phyloP scores from a whole-genome alignment of 2,888 invertebrate genomes.

The Lasioglossum marginatum region DNA sequence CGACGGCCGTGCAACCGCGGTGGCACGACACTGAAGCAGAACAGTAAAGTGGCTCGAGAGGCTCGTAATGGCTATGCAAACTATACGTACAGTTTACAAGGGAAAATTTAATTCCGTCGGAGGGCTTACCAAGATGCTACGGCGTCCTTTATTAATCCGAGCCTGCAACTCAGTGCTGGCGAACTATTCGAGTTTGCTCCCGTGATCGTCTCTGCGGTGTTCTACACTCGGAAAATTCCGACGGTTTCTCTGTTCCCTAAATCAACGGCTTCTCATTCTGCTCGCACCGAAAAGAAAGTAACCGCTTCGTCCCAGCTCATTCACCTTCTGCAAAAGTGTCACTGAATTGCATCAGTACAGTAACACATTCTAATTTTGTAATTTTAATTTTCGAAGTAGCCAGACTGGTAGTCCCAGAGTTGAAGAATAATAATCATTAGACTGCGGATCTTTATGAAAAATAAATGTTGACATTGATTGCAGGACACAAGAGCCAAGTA shows the following conservation, averaged over 20 bases:
- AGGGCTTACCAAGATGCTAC: constrained; percentile 45
- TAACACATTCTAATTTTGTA: neutral
- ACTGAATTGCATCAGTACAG: neutral
- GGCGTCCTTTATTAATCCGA: constrained; percentile 46
- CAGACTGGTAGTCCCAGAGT: no score
- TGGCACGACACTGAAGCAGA: constrained; percentile 43
- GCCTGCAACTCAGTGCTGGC: constrained; percentile 22
- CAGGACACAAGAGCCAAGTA: no score
- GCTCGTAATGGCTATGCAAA: constrained; percentile 62
- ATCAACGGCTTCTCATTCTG: neutral
- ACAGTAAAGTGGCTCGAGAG: constrained; percentile 60
- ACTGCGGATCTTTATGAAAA: no score
- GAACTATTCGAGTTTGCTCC: neutral
- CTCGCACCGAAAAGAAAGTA: neutral
- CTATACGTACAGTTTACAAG: constrained; percentile 64
- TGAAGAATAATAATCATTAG: no score
- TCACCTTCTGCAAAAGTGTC: neutral
- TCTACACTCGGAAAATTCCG: neutral
- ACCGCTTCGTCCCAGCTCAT: neutral
- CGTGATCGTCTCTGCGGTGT: constrained; percentile 7
- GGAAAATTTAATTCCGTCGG: constrained; percentile 62
- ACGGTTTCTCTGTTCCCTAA: neutral
- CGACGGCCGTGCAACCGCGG: constrained; percentile 39
- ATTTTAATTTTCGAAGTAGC: neutral
- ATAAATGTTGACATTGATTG: no score